Percentiles rank a stretch among this genome's conserved stretches.
phyloP scores from a whole-genome alignment of 2,797 vertebrate genomes.

The Hippopotamyrus pictus region DNA sequence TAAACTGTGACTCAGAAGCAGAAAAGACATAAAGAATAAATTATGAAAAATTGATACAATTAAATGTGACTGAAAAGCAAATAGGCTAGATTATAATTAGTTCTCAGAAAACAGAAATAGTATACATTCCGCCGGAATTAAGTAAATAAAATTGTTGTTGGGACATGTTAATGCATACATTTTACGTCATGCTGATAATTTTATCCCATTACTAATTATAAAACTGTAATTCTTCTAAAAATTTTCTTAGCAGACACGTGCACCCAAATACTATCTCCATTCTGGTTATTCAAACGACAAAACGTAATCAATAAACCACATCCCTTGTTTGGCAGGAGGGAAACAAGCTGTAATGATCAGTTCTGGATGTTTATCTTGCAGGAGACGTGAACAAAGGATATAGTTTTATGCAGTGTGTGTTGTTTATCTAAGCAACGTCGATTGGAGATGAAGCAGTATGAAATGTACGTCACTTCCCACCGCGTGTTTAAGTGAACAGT shows the following conservation, averaged over 20 bases:
- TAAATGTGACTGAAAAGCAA: background rate
- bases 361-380: background rate
- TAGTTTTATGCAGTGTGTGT: background rate
- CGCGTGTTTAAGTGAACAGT: background rate
- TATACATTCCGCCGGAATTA: background rate
- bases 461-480: background rate
- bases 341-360: background rate
- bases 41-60: slow-evolving; percentile 20
- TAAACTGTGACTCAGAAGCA: slow-evolving; percentile 17
- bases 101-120: background rate
- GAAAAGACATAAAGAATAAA: slow-evolving; percentile 6
- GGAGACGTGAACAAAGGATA: background rate
- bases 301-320: background rate
- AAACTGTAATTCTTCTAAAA: background rate
- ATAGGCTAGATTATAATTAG: background rate
- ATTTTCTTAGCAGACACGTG: background rate
- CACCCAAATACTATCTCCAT: background rate
- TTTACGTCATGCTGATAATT: background rate
- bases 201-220: background rate
- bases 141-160: background rate
- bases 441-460: background rate
- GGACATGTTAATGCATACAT: background rate
- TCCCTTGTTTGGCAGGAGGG: background rate
- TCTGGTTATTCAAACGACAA: background rate
- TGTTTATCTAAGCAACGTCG: background rate